Base-by-base conservation (phyloP, 2,113 vertebrate genomes). In the Synchiropus splendidus region DNA sequence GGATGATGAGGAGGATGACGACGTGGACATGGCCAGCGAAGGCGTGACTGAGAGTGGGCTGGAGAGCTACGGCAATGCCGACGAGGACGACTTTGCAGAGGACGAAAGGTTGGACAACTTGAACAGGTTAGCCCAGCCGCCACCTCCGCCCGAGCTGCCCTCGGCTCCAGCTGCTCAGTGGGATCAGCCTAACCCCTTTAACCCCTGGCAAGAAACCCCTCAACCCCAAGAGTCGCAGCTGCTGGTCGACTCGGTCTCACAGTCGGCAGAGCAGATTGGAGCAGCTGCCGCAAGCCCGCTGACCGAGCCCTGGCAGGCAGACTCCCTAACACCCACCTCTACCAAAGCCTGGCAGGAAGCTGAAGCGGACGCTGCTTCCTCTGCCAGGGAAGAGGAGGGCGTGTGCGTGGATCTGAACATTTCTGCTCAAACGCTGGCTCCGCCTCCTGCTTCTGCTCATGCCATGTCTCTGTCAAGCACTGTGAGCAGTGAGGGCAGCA, bases 11-110 rank as follows among this genome's bases (percentile, higher is more conserved):
- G 85, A 86, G 15, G 86, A 86, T 14, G 86, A 86, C 18, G 83
- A 70, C 18, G 83, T 86, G 30, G 86, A 86, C 42, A 86, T 88
- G 86, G 83, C 83, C 1, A 87, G 85, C 40, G 86, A 87, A 54
- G 83, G 78, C 1, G 72, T 87, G 44, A 87, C 85, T 0, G 86
- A 86, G 65, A 86, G 84, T 2, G 83, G 86, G 9, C 68, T 86
- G 46, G 85, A 85, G 49, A 88, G 83, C 70, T 88, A 86, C 2
- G 83, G 83, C 2, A 86, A 88, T 33, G 75, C 76, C 16, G 83
- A 83, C 37, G 83, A 88, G 31, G 83, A 87, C 31, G 84, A 86
- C 69, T 82, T 86, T 18, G 77, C 66, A 1, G 85, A 86, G 34
- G 83, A 83, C 35, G 81, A 86, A 36, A 64, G 77, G 37, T 46